A percentile compares a stretch with the other conserved stretches of the same genome.
Evolutionary conservation across 2,888 invertebrate species (phyloP).

Genomic region (Parthenolecanium corni): DNA sequence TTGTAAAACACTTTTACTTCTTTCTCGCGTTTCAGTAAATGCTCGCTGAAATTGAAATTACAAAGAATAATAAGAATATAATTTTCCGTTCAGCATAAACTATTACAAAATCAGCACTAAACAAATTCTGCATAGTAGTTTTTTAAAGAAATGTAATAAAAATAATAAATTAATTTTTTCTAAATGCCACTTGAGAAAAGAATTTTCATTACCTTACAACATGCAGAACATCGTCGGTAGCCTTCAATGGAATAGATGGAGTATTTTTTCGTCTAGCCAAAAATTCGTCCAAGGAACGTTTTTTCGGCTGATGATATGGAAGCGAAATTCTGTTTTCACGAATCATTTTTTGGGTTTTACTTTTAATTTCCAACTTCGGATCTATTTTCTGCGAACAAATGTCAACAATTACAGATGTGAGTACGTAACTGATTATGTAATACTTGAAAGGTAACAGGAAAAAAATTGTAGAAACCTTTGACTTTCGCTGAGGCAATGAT

Average conservation of each 20-base stretch:
- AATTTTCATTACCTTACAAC: conserved; percentile 46
- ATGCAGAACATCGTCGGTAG: conserved; percentile 53
- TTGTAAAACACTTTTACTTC: conserved; percentile 30
- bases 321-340: conserved; percentile 63
- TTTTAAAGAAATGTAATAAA: neutral
- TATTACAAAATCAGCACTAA: no score
- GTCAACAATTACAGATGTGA: no score
- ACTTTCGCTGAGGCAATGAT: neutral
- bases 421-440: no score
- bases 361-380: conserved; percentile 50
- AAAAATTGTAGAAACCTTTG: neutral
- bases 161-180: neutral
- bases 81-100: neutral
- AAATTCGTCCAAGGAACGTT: conserved; percentile 67
- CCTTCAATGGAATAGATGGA: conserved; percentile 47
- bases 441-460: neutral
- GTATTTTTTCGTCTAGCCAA: conserved; percentile 44
- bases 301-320: conserved; percentile 78
- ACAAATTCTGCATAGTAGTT: no score
- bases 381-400: neutral
- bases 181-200: no score
- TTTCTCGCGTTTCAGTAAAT: conserved; percentile 25
- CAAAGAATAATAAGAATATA: conserved; percentile 18
- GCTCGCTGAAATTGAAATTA: conserved; percentile 25
- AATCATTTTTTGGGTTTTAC: conserved; percentile 70